Evolutionary conservation across 2,888 invertebrate genomes (phyloP).

Genomic region (Nemoura dubitans): DNA sequence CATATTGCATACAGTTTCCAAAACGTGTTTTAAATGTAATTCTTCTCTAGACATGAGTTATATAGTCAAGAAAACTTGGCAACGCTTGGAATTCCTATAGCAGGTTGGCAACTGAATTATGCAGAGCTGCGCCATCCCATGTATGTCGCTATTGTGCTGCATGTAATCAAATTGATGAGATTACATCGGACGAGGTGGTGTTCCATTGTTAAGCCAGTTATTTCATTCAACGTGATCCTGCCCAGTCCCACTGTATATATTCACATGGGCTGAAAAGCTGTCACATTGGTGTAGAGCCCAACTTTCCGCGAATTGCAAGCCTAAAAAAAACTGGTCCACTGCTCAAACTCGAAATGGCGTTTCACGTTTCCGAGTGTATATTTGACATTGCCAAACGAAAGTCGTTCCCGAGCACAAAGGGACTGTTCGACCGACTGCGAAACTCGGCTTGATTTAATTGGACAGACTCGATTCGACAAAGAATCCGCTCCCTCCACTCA

Average conservation of each 20-base stretch:
- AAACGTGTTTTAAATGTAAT: neutral
- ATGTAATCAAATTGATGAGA: no score
- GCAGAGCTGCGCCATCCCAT: no score
- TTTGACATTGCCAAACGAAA: neutral
- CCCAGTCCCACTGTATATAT: no score
- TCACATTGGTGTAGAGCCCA: no score
- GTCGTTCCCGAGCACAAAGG: neutral
- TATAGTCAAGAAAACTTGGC: neutral
- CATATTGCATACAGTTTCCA: neutral
- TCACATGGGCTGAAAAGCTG: neutral
- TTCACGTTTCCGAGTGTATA: neutral
- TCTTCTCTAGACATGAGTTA: no score
- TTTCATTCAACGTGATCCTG: no score
- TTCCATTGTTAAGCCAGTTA: no score
- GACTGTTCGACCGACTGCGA: neutral
- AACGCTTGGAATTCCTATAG: no score
- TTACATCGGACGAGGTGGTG: no score
- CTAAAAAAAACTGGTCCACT: neutral
- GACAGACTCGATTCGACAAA: neutral
- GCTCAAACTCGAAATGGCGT: neutral
- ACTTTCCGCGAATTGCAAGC: no score
- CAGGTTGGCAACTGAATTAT: no score
- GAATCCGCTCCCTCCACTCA: neutral
- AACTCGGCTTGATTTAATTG: neutral
- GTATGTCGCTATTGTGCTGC: no score